Conservation (phyloP, 2,797 vertebrate species). For the Echiichthys vipera region DNA sequence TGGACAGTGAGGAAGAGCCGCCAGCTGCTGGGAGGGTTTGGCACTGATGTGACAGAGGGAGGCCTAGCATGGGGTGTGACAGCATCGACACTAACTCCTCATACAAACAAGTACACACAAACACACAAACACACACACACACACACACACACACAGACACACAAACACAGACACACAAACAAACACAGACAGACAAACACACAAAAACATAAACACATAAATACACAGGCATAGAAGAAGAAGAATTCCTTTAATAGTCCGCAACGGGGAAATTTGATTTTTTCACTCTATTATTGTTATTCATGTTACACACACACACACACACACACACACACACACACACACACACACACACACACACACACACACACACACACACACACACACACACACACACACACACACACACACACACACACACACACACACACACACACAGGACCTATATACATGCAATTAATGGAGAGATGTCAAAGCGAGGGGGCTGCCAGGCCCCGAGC, state of each 20-base stretch:
- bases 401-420: neutral
- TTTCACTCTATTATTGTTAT: too few species aligned
- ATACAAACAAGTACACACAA: slow-evolving; percentile 23
- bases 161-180: too few species aligned
- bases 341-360: neutral
- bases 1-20: slow-evolving; percentile 36
- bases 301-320: too few species aligned
- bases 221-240: too few species aligned
- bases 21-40: slow-evolving; percentile 59
- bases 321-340: neutral
- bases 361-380: slow-evolving; percentile 24
- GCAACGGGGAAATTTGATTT: too few species aligned
- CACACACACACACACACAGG: too few species aligned
- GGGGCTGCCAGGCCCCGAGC: too few species aligned
- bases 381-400: neutral
- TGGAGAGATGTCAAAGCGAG: too few species aligned
- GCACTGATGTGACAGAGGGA: slow-evolving; percentile 48
- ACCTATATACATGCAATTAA: too few species aligned
- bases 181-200: too few species aligned
- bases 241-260: too few species aligned
- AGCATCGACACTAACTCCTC: slow-evolving; percentile 29
- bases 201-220: too few species aligned
- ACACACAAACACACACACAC: neutral
- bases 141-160: neutral
- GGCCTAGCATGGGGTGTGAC: slow-evolving; percentile 46